Conservation (phyloP, 2,113 vertebrate species). For the Paradoxurus hermaphroditus region DNA sequence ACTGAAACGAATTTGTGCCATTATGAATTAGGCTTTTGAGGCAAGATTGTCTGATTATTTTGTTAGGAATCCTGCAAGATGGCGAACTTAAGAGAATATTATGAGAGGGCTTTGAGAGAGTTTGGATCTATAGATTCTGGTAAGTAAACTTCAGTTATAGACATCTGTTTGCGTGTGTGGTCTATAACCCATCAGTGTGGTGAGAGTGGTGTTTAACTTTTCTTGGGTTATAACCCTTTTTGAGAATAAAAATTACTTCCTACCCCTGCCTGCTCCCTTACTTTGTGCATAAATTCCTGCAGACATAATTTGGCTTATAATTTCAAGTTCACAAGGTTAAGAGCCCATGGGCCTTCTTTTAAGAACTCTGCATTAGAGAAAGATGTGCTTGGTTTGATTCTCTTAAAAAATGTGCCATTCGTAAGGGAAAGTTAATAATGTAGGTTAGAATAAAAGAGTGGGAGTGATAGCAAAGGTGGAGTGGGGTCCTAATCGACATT, state of each 20-base stretch:
- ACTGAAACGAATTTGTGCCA: slow-evolving; percentile 12
- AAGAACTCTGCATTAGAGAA: not conserved
- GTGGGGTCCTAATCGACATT: not conserved
- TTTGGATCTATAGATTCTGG: slow-evolving; percentile 91
- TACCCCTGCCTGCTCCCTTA: not conserved
- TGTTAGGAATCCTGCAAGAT: slow-evolving; percentile 91
- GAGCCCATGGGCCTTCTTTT: not conserved
- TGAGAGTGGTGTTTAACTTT: not conserved
- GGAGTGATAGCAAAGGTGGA: not conserved
- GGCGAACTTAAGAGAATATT: slow-evolving; percentile 90
- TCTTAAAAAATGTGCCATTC: not conserved
- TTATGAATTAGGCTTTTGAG: not conserved
- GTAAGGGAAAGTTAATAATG: not conserved
- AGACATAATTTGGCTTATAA: slow-evolving; percentile 11
- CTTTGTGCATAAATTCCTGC: slow-evolving; percentile 1
- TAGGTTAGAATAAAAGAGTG: not conserved
- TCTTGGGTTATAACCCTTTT: not conserved
- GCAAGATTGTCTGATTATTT: slow-evolving; percentile 50
- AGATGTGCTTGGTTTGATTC: slow-evolving; percentile 24
- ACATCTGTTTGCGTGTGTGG: not conserved
- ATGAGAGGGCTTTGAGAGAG: slow-evolving; percentile 94
- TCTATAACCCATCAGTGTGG: not conserved
- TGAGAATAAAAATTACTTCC: not conserved
- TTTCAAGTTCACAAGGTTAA: not conserved
- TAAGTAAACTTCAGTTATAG: slow-evolving; percentile 75